phyloP scores from a whole-genome alignment of 1,140 invertebrate species.

The Calephelis virginiensis region DNA sequence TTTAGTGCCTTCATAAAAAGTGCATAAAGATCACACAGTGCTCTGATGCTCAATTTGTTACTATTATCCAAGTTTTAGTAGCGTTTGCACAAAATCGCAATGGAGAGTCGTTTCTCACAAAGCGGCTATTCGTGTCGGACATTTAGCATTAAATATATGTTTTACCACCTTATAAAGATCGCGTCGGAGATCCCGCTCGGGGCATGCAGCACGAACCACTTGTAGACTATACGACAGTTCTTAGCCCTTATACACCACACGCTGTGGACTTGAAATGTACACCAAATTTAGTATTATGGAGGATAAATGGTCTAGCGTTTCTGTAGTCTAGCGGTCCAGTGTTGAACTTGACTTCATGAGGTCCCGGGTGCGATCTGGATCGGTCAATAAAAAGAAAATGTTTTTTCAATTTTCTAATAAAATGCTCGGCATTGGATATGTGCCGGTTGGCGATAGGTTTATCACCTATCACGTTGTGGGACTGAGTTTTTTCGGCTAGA shows the following conservation, averaged over 20 bases:
- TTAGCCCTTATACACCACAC: constrained; percentile 43
- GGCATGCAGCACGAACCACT: constrained; percentile 66
- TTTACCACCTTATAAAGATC: constrained; percentile 78
- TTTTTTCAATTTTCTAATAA: too few species aligned
- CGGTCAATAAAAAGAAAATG: too few species aligned
- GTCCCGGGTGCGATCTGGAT: too few species aligned
- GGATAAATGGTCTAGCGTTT: too few species aligned
- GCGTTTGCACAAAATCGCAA: constrained; percentile 38
- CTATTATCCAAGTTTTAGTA: constrained; percentile 30
- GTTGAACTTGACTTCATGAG: too few species aligned
- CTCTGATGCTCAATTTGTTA: constrained; percentile 11
- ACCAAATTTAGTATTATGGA: too few species aligned
- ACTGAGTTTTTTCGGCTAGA: too few species aligned
- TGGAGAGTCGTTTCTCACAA: constrained; percentile 43
- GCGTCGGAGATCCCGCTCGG: constrained; percentile 62
- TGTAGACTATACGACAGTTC: constrained; percentile 60
- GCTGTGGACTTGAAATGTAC: constrained; percentile 11
- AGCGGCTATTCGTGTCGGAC: constrained; percentile 48
- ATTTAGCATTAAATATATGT: constrained; percentile 77
- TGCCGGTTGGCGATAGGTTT: too few species aligned
- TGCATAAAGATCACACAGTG: neutral
- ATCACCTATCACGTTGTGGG: too few species aligned
- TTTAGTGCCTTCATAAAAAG: neutral
- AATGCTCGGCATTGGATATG: too few species aligned
- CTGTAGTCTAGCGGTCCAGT: too few species aligned